phyloP scores from a whole-genome alignment of 2,888 invertebrate species.

The Epirrhoe tristata region DNA sequence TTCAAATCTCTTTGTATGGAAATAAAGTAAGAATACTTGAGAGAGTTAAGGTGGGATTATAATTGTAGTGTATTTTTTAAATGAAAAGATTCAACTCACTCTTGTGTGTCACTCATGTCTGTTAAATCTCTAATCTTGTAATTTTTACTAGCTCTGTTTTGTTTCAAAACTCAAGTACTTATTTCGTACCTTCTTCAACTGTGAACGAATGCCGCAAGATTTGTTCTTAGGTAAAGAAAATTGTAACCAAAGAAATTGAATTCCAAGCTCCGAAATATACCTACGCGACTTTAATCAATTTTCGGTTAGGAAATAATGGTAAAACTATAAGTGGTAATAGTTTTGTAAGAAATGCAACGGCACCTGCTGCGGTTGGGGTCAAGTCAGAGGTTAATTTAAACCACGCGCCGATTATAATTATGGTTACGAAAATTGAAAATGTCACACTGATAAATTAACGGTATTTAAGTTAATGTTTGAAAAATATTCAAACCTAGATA shows the following conservation, averaged over 20 bases:
- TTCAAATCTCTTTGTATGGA: background rate
- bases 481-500: no score
- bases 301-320: background rate
- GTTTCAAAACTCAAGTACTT: no score
- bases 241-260: background rate
- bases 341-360: constrained; percentile 12
- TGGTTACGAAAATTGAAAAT: constrained; percentile 31
- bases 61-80: background rate
- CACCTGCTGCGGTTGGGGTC: constrained; percentile 32
- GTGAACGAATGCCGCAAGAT: no score
- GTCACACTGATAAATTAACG: background rate
- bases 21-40: background rate
- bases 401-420: constrained; percentile 33
- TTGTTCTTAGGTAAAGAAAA: no score
- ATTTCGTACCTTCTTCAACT: no score
- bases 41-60: background rate
- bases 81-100: background rate
- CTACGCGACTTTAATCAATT: constrained; percentile 2
- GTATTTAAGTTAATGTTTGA: no score
- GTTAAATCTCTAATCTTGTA: no score
- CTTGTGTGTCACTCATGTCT: no score
- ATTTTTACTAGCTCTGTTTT: no score
- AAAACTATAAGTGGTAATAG: constrained; percentile 7
- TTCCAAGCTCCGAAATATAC: background rate
- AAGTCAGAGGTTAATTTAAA: constrained; percentile 32